Base-by-base conservation (phyloP, 2,113 vertebrate genomes). In the Pseudorasbora parva region DNA sequence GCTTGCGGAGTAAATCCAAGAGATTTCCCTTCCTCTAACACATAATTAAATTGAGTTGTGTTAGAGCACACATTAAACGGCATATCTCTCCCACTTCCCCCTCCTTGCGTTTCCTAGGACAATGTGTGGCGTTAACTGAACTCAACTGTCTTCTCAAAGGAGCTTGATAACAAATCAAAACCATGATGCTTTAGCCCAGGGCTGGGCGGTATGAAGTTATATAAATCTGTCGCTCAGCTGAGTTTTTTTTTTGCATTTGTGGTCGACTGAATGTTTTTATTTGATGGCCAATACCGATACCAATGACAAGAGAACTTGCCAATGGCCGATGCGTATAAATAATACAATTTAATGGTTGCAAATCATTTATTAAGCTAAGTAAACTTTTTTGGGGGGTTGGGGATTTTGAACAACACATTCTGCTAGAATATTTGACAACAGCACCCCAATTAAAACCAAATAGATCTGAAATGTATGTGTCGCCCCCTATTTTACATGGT, bases 1-100 rank as follows among this genome's bases (percentile, higher is more conserved):
- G 71, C 82, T 72, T 33, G 82, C 27, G 15, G 82, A 82, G 81
- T 84, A 78, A 75, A 84, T 82, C 72, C 82, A 77, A 71, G 78
- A 25, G 82, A 43, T 84, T 88, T 76, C 57, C 76, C 76, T 51
- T 30, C 72, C 78, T 85, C 49, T 81, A 85, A 83, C 41, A 74
- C 47, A 64, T 84, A 89, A 86, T 86, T 82, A 64, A 84, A 82
- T 86, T 84, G 82, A 69, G 73, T 59, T 82, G 33, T 66, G 72
- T 82, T 71, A 30, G 49, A 57, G 49, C 12, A 56, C 51, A 69
- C 30, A 71, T 77, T 66, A 75, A 74, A 83, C 71, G 23, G 59
- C 82, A 83, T 76, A 83, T 73, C 72, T 77, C 43, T 60, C 25
- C 69, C 56, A 45, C 68, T 37, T 60, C 43, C 72, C 33, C 62